Conservation (phyloP, 2,888 invertebrate species). For the Lagria hirta region DNA sequence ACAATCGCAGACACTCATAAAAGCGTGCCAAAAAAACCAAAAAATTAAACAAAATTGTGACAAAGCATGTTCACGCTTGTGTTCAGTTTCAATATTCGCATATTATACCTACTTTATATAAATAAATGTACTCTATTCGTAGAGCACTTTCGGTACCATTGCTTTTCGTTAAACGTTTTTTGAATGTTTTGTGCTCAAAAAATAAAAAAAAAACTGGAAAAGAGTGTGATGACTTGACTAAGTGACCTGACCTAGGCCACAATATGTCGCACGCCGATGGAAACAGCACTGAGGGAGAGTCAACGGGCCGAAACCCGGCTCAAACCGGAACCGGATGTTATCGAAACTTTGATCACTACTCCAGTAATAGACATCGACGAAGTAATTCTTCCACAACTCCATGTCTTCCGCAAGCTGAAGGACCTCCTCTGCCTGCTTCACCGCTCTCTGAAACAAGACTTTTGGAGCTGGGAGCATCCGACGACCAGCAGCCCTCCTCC, state of each 20-base stretch:
- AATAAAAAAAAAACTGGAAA: no score
- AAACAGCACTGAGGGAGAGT: slow-evolving; percentile 74
- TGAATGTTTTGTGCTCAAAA: slow-evolving; percentile 30
- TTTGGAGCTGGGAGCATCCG: slow-evolving; percentile 41
- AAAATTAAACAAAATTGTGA: slow-evolving; percentile 1
- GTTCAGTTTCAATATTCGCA: slow-evolving; percentile 30
- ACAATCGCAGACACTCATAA: slow-evolving; percentile 53
- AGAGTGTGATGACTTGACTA: slow-evolving; percentile 32
- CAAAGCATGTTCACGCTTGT: slow-evolving; percentile 40
- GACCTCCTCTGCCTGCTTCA: slow-evolving; percentile 46
- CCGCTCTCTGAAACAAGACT: slow-evolving; percentile 46
- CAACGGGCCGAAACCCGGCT: slow-evolving; percentile 63
- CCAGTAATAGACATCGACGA: slow-evolving; percentile 56
- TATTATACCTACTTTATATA: no score
- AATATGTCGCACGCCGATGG: slow-evolving; percentile 88
- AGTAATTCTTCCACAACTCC: slow-evolving; percentile 58
- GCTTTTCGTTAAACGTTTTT: slow-evolving; percentile 25
- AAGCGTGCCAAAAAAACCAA: slow-evolving; percentile 24
- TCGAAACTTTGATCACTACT: slow-evolving; percentile 74
- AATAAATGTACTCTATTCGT: slow-evolving; percentile 18
- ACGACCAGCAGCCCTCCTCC: slow-evolving; percentile 32
- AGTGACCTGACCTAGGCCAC: slow-evolving; percentile 68
- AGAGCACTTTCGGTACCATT: slow-evolving; percentile 29
- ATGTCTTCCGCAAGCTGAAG: slow-evolving; percentile 54
- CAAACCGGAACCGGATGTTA: slow-evolving; percentile 77